Conservation (phyloP, 1,140 invertebrate genomes). For the Anoplolepis gracilipes region DNA sequence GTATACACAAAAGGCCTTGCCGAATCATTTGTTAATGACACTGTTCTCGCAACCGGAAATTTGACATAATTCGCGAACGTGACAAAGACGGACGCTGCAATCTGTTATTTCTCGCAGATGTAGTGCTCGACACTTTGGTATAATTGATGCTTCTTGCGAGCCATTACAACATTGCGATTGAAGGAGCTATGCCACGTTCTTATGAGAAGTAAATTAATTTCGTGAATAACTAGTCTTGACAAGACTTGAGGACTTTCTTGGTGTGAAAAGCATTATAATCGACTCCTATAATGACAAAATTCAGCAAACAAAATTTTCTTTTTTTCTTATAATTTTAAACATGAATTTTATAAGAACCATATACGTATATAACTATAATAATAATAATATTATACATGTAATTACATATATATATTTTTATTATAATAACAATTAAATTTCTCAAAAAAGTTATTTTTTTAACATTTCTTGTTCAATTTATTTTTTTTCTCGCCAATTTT, state of each 20-base stretch:
- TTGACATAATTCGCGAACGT: background rate
- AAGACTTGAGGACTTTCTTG: background rate
- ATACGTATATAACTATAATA: background rate
- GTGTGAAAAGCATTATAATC: background rate
- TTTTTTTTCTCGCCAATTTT: background rate
- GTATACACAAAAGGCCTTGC: constrained; percentile 11
- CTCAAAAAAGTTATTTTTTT: background rate
- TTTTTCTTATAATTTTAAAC: background rate
- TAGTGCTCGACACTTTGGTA: constrained; percentile 29
- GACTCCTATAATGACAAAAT: constrained; percentile 22
- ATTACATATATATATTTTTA: too few species aligned
- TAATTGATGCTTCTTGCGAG: constrained; percentile 37
- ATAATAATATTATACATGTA: background rate
- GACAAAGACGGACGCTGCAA: constrained; percentile 13
- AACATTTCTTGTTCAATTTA: background rate
- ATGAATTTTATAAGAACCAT: background rate
- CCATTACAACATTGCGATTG: constrained; percentile 40
- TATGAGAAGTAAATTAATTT: constrained; percentile 36
- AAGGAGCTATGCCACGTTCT: constrained; percentile 34
- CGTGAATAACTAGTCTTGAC: constrained; percentile 12
- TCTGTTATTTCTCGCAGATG: constrained; percentile 41
- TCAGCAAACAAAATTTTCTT: background rate
- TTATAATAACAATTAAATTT: background rate
- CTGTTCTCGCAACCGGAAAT: background rate
- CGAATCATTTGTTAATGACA: background rate